Evolutionary conservation across 2,113 vertebrate genomes (phyloP).

Genomic region (Pteropus alecto): DNA sequence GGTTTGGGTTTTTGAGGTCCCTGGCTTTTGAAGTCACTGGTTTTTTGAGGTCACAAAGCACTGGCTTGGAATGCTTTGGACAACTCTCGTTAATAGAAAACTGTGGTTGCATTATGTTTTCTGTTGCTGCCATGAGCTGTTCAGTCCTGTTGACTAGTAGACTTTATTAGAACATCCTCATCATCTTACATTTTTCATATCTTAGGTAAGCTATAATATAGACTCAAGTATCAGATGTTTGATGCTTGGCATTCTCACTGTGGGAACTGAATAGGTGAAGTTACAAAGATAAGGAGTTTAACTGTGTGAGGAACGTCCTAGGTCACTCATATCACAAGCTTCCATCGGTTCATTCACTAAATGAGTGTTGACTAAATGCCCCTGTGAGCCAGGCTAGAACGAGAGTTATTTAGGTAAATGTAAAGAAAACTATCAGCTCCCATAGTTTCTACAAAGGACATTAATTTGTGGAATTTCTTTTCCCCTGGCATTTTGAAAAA

Average conservation of each 20-base stretch:
- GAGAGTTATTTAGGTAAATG: background rate
- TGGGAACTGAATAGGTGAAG: background rate
- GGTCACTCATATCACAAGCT: background rate
- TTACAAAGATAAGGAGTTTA: background rate
- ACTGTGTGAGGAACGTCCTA: background rate
- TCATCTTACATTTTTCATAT: background rate
- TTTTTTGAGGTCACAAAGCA: too few species aligned
- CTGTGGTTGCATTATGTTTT: accelerated
- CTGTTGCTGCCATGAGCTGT: background rate
- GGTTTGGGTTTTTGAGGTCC: too few species aligned
- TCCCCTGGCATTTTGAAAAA: background rate
- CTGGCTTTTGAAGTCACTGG: too few species aligned
- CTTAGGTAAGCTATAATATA: background rate
- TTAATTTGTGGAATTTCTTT: background rate
- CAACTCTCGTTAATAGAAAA: background rate
- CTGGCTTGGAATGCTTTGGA: background rate
- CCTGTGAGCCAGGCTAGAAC: background rate
- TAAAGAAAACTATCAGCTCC: background rate
- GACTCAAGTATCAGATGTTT: background rate
- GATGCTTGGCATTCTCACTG: background rate
- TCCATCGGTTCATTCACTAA: background rate
- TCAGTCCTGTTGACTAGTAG: background rate
- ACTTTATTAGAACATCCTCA: background rate
- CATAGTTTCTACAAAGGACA: background rate
- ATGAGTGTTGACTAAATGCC: background rate